Percentiles rank a stretch among this genome's conserved stretches.
Conservation (phyloP, 2,797 vertebrate genomes). For the Cygnus olor region DNA sequence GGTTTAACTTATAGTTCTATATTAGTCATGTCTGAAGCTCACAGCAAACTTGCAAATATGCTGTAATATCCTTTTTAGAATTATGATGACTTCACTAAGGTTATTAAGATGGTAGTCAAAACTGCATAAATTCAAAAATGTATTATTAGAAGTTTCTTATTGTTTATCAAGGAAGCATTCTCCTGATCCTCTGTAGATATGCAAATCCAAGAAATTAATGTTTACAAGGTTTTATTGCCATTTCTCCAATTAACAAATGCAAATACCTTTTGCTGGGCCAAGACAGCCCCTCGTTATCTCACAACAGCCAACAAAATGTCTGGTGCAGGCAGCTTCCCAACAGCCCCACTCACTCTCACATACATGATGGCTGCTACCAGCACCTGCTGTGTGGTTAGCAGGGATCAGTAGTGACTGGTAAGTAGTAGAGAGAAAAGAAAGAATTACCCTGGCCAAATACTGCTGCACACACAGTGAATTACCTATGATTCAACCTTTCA, state of each 20-base stretch:
- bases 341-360: not conserved
- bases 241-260: constrained; percentile 7
- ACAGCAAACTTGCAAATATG: not conserved
- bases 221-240: not conserved
- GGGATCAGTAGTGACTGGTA: not conserved
- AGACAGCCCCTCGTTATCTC: not conserved
- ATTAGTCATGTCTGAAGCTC: not conserved
- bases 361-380: not conserved
- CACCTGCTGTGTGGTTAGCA: not conserved
- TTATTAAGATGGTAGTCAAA: constrained; percentile 8
- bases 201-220: not conserved
- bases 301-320: not conserved
- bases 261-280: not conserved
- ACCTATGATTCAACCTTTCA: not conserved
- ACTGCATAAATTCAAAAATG: not conserved
- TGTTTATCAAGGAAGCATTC: not conserved
- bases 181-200: not conserved
- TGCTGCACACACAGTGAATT: not conserved
- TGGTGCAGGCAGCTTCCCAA: not conserved
- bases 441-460: not conserved
- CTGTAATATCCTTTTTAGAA: not conserved
- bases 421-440: not conserved
- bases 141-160: not conserved
- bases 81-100: not conserved
- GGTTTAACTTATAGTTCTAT: not conserved